Evolutionary conservation across 2,797 vertebrate genomes (phyloP).

Genomic region (Phyllotis vaccarum): DNA sequence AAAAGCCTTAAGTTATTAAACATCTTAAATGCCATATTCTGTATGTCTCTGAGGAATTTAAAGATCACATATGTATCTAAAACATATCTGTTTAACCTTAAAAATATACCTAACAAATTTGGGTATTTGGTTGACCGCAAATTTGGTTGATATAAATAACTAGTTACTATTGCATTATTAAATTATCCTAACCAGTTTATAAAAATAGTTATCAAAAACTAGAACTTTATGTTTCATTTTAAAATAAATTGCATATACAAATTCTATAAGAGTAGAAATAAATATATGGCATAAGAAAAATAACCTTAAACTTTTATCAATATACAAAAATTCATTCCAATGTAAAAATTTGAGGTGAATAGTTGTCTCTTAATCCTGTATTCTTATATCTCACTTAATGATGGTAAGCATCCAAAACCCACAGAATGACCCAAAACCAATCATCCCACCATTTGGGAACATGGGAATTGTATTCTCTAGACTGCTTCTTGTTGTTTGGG

Average conservation of each 20-base stretch:
- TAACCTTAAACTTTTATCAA: too few species aligned
- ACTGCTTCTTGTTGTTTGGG: background rate
- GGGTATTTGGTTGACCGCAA: too few species aligned
- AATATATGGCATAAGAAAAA: too few species aligned
- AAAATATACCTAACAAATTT: too few species aligned
- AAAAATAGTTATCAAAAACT: background rate
- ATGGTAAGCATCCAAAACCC: background rate
- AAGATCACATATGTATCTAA: background rate
- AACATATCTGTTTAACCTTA: background rate
- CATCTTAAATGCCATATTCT: too few species aligned
- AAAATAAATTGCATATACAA: background rate
- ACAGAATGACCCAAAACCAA: background rate
- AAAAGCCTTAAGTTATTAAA: too few species aligned
- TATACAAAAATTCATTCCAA: background rate
- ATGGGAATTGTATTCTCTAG: background rate
- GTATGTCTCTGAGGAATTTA: background rate
- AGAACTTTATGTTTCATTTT: background rate
- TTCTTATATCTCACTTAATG: background rate
- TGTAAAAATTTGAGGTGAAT: background rate
- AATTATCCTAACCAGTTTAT: background rate
- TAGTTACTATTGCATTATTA: background rate
- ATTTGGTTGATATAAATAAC: too few species aligned
- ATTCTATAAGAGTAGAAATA: background rate
- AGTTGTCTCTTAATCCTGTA: background rate
- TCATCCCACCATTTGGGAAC: background rate